A percentile compares a stretch with the other conserved stretches of the same genome.
These are phyloP conservation scores for Hippoglossus stenolepis DNA, from an alignment of 2,113 vertebrate genomes.

Conservation along the genomic window DNA sequence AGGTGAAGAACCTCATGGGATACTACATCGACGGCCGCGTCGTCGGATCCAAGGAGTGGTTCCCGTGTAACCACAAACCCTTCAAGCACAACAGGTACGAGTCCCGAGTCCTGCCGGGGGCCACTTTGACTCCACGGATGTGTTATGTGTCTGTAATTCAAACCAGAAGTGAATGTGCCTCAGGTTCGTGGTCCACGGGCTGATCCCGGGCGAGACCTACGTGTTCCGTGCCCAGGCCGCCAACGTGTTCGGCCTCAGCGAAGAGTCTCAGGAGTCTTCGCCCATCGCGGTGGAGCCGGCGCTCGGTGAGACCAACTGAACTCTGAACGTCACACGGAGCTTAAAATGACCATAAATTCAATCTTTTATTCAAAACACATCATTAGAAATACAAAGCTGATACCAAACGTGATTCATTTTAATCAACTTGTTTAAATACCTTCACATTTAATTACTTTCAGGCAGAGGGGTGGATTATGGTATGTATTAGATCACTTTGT, in stretches of 20 bases:
- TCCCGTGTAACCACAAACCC: constrained; percentile 94
- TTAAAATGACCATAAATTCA: no score
- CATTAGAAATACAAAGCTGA: no score
- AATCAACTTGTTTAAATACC: background rate
- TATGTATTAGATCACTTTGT: constrained; percentile 66
- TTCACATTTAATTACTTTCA: constrained; percentile 48
- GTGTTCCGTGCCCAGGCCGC: constrained; percentile 94
- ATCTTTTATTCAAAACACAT: no score
- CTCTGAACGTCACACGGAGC: no score
- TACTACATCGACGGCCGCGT: constrained; percentile 93
- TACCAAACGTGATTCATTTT: background rate
- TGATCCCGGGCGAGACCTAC: constrained; percentile 91
- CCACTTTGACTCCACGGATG: no score
- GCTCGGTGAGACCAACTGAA: constrained; percentile 84
- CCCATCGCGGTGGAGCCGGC: constrained; percentile 91
- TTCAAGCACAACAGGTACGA: constrained; percentile 88
- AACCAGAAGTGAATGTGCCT: background rate
- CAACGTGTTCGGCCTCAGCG: constrained; percentile 90
- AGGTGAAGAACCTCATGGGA: constrained; percentile 88
- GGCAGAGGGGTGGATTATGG: constrained; percentile 72
- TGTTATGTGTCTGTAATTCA: background rate
- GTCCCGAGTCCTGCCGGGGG: no score
- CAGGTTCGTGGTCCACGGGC: constrained; percentile 95
- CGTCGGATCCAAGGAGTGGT: constrained; percentile 89
- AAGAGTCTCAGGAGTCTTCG: constrained; percentile 93